phyloP scores from a whole-genome alignment of 2,113 vertebrate genomes.

The Apodemus sylvaticus region DNA sequence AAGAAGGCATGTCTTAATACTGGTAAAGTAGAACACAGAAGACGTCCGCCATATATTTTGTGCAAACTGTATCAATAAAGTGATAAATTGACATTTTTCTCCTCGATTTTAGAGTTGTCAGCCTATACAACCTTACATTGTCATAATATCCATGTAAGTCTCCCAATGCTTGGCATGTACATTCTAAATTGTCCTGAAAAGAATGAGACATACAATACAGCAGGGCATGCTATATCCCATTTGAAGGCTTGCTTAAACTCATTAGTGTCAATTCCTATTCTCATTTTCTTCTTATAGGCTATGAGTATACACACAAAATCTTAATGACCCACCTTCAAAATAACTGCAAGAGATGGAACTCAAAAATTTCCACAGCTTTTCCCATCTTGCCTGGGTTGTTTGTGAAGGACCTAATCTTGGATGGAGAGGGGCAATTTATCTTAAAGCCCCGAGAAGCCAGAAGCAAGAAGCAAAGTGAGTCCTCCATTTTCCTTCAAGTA shows the following conservation, averaged over 20 bases:
- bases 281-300: too few species aligned
- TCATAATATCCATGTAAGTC: neutral
- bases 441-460: neutral
- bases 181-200: too few species aligned
- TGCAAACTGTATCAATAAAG: too few species aligned
- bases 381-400: neutral
- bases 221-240: neutral
- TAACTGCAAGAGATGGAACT: neutral
- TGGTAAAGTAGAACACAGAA: too few species aligned
- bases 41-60: neutral
- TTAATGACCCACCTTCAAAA: neutral
- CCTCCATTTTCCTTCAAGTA: neutral
- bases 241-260: neutral
- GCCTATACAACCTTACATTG: neutral
- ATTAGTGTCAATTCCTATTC: too few species aligned
- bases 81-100: too few species aligned
- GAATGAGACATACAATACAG: too few species aligned
- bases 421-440: neutral
- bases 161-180: too few species aligned
- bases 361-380: neutral
- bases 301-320: too few species aligned
- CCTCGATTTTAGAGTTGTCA: too few species aligned
- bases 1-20: too few species aligned
- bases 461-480: neutral
- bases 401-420: neutral